These are phyloP conservation scores for Caenorhabditis briggsae DNA, from an alignment of 1,140 invertebrate species.

Conservation along the genomic window DNA sequence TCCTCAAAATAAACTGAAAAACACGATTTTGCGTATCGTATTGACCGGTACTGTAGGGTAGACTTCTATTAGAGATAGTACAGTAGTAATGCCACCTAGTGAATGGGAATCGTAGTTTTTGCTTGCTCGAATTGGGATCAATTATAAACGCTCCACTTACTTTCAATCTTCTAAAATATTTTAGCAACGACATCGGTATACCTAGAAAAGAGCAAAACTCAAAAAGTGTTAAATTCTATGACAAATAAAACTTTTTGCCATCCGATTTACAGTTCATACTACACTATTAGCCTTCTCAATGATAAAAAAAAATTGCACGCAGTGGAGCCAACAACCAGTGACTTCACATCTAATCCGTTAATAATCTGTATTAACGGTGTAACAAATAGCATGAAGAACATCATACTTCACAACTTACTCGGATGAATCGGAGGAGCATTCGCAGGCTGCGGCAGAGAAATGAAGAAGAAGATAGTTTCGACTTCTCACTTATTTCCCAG, in stretches of 20 bases:
- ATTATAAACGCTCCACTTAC: not conserved
- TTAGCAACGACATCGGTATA: too few species aligned
- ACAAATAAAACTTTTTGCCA: not conserved
- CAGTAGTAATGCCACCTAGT: too few species aligned
- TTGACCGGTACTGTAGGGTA: too few species aligned
- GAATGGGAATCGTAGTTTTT: too few species aligned
- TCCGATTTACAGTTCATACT: constrained; percentile 12
- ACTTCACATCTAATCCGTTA: constrained; percentile 31
- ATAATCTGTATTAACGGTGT: constrained; percentile 19
- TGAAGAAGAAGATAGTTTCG: not conserved
- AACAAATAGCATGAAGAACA: not conserved
- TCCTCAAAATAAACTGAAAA: too few species aligned
- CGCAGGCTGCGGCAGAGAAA: not conserved
- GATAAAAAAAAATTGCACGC: not conserved
- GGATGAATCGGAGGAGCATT: constrained; percentile 48
- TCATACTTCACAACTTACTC: constrained; percentile 33
- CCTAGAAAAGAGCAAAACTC: constrained; percentile 9
- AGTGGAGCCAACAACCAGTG: constrained; percentile 19
- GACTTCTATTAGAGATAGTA: too few species aligned
- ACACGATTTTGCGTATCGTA: too few species aligned
- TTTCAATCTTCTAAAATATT: too few species aligned
- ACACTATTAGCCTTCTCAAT: not conserved
- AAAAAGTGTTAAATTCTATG: constrained; percentile 2
- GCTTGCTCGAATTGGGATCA: too few species aligned
- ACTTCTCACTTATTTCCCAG: not conserved